Conservation (phyloP, 2,113 vertebrate species). For the Progne subis region DNA sequence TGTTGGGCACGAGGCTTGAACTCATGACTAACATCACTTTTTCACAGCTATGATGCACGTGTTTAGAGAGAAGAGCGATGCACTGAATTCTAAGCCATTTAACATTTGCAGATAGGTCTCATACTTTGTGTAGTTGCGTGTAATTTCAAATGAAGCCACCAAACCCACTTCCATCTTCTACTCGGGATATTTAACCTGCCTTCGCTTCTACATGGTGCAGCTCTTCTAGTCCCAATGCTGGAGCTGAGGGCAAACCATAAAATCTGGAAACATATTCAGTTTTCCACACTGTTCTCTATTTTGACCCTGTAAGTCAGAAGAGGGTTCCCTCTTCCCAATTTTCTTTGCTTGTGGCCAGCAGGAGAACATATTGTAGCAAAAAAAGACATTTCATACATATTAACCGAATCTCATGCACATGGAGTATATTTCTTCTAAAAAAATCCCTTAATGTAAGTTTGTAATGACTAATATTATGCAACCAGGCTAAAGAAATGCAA, state of each 20-base stretch:
- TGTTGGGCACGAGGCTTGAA: not conserved
- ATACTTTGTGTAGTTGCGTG: not conserved
- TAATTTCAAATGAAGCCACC: not conserved
- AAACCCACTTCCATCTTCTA: not conserved
- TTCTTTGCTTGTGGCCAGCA: not conserved
- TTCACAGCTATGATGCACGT: not conserved
- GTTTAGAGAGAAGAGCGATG: not conserved
- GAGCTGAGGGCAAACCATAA: not conserved
- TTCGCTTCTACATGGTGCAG: not conserved
- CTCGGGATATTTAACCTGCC: not conserved
- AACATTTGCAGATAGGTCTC: not conserved
- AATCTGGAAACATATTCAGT: not conserved
- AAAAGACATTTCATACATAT: not conserved
- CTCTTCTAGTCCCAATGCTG: not conserved
- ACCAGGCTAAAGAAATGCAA: not conserved
- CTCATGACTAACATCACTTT: not conserved
- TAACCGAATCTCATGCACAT: not conserved
- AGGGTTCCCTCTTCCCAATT: not conserved
- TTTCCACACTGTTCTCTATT: not conserved
- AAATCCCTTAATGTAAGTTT: not conserved
- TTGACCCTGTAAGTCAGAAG: not conserved
- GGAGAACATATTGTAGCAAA: not conserved
- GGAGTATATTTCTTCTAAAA: not conserved
- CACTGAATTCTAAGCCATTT: not conserved
- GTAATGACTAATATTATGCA: not conserved